Conservation (phyloP, 2,797 vertebrate species). For the Craterocephalus amniculus region DNA sequence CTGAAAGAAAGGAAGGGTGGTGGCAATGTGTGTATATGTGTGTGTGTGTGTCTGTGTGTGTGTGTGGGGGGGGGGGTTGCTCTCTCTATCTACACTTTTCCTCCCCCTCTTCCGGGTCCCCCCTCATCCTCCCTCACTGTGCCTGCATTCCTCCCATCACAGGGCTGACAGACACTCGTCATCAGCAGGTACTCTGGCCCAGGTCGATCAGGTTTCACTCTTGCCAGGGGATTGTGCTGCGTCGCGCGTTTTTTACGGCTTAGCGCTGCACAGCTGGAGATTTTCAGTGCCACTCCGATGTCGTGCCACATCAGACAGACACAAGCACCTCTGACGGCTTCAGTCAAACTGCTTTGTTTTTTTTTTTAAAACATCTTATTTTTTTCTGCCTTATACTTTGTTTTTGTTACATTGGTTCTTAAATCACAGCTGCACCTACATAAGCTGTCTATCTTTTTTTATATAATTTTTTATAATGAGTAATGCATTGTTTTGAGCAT, state of each 20-base stretch:
- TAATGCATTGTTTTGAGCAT: background rate
- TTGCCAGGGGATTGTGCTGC: slow-evolving; percentile 69
- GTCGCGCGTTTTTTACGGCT: slow-evolving; percentile 74
- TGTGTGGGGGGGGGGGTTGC: background rate
- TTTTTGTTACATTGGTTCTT: slow-evolving; percentile 28
- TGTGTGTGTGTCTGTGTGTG: too few species aligned
- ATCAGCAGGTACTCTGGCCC: slow-evolving; percentile 76
- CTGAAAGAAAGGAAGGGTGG: background rate
- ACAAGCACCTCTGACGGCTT: slow-evolving; percentile 37
- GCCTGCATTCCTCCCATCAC: slow-evolving; percentile 66
- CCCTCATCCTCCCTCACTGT: slow-evolving; percentile 29
- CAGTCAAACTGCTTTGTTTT: slow-evolving; percentile 37
- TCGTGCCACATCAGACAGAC: slow-evolving; percentile 53
- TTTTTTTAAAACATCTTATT: background rate
- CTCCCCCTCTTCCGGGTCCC: background rate
- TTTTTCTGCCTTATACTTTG: slow-evolving; percentile 8
- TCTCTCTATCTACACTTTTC: slow-evolving; percentile 38
- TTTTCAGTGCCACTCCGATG: slow-evolving; percentile 52
- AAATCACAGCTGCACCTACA: background rate
- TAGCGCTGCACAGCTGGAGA: slow-evolving; percentile 65
- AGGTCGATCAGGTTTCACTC: slow-evolving; percentile 77
- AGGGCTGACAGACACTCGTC: slow-evolving; percentile 78
- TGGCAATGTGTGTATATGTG: too few species aligned
- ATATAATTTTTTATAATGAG: background rate
- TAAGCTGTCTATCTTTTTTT: background rate